A percentile compares a stretch with the other conserved stretches of the same genome.
Conservation (phyloP, 2,797 vertebrate species). For the Melopsittacus undulatus region DNA sequence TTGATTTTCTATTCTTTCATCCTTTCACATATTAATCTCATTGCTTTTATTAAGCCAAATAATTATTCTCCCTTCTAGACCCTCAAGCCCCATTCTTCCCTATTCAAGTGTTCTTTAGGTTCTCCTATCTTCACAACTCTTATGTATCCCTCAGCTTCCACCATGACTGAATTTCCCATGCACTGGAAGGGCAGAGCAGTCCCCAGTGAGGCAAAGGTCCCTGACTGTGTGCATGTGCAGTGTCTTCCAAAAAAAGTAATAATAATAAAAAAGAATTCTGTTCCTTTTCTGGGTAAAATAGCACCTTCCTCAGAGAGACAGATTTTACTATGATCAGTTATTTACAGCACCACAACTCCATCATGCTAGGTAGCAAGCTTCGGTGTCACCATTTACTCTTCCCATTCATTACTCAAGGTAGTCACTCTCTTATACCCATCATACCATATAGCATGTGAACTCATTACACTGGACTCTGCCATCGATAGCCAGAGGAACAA, state of each 20-base stretch:
- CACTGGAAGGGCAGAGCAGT: background rate
- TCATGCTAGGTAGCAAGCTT: background rate
- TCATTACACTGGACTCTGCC: background rate
- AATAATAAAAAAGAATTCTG: background rate
- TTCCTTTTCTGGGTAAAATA: background rate
- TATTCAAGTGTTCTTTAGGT: background rate
- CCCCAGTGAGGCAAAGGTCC: background rate
- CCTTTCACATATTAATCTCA: background rate
- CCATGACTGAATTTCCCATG: background rate
- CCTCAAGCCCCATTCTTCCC: background rate
- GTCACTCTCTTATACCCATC: background rate
- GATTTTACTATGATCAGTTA: background rate
- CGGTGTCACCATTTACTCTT: background rate
- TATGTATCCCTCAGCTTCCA: background rate
- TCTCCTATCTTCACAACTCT: background rate
- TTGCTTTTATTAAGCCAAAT: background rate
- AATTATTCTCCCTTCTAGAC: background rate
- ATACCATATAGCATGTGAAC: background rate
- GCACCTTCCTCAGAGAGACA: background rate
- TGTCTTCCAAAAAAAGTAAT: background rate
- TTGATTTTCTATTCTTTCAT: background rate
- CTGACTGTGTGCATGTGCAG: background rate
- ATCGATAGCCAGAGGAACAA: background rate
- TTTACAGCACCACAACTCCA: background rate
- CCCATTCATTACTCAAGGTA: background rate